Evolutionary conservation across 2,113 vertebrate species (phyloP), one percentile per base, ranked within the genome.

Genomic region (Zosterops pallidus): DNA sequence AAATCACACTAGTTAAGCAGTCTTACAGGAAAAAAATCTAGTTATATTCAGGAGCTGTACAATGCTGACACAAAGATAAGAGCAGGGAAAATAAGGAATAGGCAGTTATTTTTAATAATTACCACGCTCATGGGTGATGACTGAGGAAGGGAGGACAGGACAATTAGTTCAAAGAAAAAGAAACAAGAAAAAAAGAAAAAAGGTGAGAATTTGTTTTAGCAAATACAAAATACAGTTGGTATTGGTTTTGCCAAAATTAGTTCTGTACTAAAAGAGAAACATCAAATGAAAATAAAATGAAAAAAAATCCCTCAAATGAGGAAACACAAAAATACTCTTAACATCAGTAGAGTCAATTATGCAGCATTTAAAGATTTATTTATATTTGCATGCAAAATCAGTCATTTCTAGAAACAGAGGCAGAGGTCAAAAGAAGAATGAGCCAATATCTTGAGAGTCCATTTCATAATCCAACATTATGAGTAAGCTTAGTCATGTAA

Each of bases 111-210:
- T 98, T 97, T 97, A 96, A 99, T 99, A 99, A 98, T 99, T 99
- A 99, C 99, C 99, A 98, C 97, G 98, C 98, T 99, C 98, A 99
- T 99, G 98, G 98, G 98, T 98, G 98, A 98, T 98, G 98, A 98
- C 99, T 99, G 99, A 98, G 98, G 98, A 98, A 98, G 96, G 98
- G 98, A 98, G 95, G 98, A 98, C 97, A 97, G 98, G 94, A 98
- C 97, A 98, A 98, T 98, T 98, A 98, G 98, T 97, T 92, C 95
- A 98, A 98, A 97, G 97, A 97, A 97, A 98, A 97, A 95, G 96
- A 98, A 98, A 98, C 93, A 95, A 41, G 91, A 89, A 67, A 94
- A 81, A 70, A 91, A 96, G 88, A 92, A 37, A 94, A 97, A 98
- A 95, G 86, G 96, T 98, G 98, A 98, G 96, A 98, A 94, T 72